Base-by-base conservation (phyloP, 2,888 invertebrate genomes). In the Gastracanthus pulcherrimus region DNA sequence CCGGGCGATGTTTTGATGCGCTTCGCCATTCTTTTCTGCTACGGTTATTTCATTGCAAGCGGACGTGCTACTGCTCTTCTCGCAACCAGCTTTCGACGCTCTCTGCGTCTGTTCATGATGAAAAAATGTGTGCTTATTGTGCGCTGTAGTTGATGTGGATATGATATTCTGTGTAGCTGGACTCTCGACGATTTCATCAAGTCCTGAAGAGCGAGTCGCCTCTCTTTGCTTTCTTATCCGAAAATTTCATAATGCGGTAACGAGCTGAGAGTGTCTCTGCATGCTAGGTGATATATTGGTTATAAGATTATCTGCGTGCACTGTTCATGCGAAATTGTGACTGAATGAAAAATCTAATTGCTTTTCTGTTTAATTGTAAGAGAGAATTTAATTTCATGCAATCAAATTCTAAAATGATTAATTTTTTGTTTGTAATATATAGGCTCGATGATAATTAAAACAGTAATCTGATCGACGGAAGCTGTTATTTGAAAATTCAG, bases 151-250 rank as follows among this genome's bases (percentile, higher is more conserved):
- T 45, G 62, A 55, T 36, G 36, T 29, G 13, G 26, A 31, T 6
- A 11, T 11, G 45, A 34, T 75, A 51, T 66, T 48, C 29, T 41
- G 5, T 1, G 7, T 19, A 1, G 31, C 19, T n/a, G 3, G n/a
- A 31, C 55, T 60, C 60, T 60, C n/a, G 11, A 19, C 36, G 69
- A 74, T 75, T 80, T 80, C 62, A 70, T 75, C 62, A 62, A 62
- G 31, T 29, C 48, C 9, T 51, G 34, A 26, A 74, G 62, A 5
- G 62, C 9, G 9, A 26, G 45, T 29, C 55, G 16, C 29, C 0
- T 3, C 55, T 23, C 0, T 60, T 26, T 51, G 64, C 11, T 75
- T 31, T 5, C 16, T 38, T 62, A 60, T n/a, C n/a, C n/a, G n/a
- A n/a, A n/a, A n/a, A n/a, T n/a, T n/a, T n/a, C n/a, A n/a, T n/a